phyloP scores from a whole-genome alignment of 2,113 vertebrate species.

The Nanorana parkeri region DNA sequence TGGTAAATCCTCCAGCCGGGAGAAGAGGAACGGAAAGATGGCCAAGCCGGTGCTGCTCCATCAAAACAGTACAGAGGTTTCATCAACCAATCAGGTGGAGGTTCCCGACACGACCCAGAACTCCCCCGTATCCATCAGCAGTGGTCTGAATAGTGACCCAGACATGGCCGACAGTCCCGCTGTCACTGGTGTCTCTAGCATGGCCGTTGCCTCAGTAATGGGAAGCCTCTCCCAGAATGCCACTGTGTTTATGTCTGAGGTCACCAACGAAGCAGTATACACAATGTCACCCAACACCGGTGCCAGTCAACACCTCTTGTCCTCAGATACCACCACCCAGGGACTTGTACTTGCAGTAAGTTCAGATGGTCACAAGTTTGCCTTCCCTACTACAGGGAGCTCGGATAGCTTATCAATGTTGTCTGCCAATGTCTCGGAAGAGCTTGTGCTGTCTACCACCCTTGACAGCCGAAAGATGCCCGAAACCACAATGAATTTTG shows the following conservation, averaged over 20 bases:
- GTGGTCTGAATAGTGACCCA: conserved; percentile 94
- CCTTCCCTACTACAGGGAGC: conserved; percentile 86
- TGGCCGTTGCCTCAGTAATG: conserved; percentile 94
- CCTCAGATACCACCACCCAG: conserved; percentile 87
- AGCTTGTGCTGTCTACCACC: conserved; percentile 94
- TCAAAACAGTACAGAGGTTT: conserved; percentile 97
- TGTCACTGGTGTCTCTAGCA: conserved; percentile 92
- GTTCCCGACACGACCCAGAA: conserved; percentile 98
- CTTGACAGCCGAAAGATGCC: conserved; percentile 94
- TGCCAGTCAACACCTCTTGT: conserved; percentile 92
- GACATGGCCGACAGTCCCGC: conserved; percentile 95
- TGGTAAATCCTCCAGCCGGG: conserved; percentile 82
- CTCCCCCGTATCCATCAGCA: conserved; percentile 98
- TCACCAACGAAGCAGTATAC: conserved; percentile 92
- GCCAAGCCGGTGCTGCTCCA: conserved; percentile 92
- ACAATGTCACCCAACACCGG: conserved; percentile 93
- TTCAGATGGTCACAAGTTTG: conserved; percentile 95
- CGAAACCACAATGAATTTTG: conserved; percentile 97
- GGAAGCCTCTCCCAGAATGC: conserved; percentile 91
- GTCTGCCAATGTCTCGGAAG: conserved; percentile 88
- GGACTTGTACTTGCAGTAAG: conserved; percentile 90
- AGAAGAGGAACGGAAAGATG: conserved; percentile 96
- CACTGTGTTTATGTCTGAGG: conserved; percentile 97
- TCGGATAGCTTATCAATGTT: conserved; percentile 90
- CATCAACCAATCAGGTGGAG: conserved; percentile 98